These are phyloP conservation scores for Gasteruption jaculator DNA, from an alignment of 2,888 invertebrate species.

Conservation along the genomic window DNA sequence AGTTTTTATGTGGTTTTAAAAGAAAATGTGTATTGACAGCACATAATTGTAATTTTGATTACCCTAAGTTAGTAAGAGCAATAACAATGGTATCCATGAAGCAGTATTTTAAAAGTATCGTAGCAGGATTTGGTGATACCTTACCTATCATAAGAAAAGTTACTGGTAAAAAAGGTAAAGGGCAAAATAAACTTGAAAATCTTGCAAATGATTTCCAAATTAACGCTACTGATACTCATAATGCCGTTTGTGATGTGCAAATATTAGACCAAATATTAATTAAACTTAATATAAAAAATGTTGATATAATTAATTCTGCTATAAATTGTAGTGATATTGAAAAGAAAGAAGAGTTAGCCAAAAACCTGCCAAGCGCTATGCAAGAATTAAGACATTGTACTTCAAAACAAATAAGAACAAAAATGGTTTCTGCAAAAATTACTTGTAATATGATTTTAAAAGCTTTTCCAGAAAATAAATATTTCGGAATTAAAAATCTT, in stretches of 20 bases:
- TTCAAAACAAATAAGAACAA: background rate
- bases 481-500: background rate
- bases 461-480: background rate
- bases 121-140: no score
- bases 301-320: no score
- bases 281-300: background rate
- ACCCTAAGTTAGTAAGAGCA: conserved; percentile 2
- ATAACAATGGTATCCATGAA: background rate
- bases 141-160: no score
- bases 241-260: no score
- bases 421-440: no score
- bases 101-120: no score
- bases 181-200: no score
- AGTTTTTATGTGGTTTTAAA: conserved; percentile 5
- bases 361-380: background rate
- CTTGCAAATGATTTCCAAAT: no score
- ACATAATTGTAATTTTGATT: conserved; percentile 9
- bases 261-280: conserved; percentile 3
- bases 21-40: conserved; percentile 9
- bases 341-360: background rate
- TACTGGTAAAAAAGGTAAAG: no score
- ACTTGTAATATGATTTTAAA: conserved; percentile 1
- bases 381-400: background rate
- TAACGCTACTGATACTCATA: no score
- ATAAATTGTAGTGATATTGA: background rate